phyloP scores from a whole-genome alignment of 2,113 vertebrate genomes.

The Oryctolagus cuniculus region mOryCun1.1 NC_091432.1:152050501-152051000 shows the following conservation, averaged over 20 bases:
- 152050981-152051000: neutral
- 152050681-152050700: constrained; percentile 27
- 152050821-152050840: constrained; percentile 1
- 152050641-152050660: neutral
- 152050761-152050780: neutral
- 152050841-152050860: neutral
- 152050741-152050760: neutral
- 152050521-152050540: constrained; percentile 28
- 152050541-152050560: neutral
- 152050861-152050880: neutral
- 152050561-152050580: neutral
- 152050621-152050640: neutral
- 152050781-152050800: neutral
- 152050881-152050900: neutral
- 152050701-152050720: constrained; percentile 14
- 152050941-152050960: neutral
- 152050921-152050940: neutral
- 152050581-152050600: neutral
- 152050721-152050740: constrained; percentile 3
- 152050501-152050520: neutral
- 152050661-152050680: neutral
- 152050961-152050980: neutral
- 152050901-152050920: neutral
- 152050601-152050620: neutral
- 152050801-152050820: constrained; percentile 30